These are phyloP conservation scores for Pterostichus niger DNA, from an alignment of 2,888 invertebrate species.

Conservation along the genomic window DNA sequence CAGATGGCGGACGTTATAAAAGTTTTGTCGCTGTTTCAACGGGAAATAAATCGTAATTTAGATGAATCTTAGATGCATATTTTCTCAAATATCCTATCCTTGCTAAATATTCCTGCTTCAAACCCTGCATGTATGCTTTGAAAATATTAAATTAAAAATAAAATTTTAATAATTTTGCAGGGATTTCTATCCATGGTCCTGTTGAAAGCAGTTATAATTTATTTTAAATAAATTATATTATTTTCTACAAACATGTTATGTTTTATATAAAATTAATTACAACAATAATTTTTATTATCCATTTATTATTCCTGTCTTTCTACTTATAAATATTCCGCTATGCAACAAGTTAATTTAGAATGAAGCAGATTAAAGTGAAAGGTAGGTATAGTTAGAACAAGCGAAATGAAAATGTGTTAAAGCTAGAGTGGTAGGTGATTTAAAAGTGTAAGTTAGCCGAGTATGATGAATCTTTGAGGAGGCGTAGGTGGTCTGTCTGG, in stretches of 20 bases:
- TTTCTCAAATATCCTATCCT: not conserved
- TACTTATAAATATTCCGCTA: too few species aligned
- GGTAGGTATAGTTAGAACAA: too few species aligned
- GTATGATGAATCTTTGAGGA: constrained; percentile 69
- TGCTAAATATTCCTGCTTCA: not conserved
- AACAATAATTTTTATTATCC: constrained; percentile 1
- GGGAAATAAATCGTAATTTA: constrained; percentile 19
- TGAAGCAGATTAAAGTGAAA: too few species aligned
- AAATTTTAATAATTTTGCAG: constrained; percentile 17
- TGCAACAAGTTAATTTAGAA: too few species aligned
- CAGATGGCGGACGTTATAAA: constrained; percentile 42
- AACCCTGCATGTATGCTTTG: not conserved
- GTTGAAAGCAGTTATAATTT: constrained; percentile 12
- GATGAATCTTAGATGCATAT: not conserved
- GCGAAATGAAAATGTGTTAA: not conserved
- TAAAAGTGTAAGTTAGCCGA: constrained; percentile 69
- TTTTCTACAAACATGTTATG: constrained; percentile 4
- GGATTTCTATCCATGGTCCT: constrained; percentile 1
- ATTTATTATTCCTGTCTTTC: not conserved
- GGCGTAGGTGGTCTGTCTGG: constrained; percentile 68
- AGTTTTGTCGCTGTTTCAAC: constrained; percentile 38
- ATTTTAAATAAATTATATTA: constrained; percentile 39
- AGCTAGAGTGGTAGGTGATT: not conserved
- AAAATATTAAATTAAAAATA: not conserved
- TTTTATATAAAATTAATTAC: constrained; percentile 30